Evolutionary conservation across 1,140 invertebrate genomes (phyloP).

Genomic region (Linepithema humile): DNA sequence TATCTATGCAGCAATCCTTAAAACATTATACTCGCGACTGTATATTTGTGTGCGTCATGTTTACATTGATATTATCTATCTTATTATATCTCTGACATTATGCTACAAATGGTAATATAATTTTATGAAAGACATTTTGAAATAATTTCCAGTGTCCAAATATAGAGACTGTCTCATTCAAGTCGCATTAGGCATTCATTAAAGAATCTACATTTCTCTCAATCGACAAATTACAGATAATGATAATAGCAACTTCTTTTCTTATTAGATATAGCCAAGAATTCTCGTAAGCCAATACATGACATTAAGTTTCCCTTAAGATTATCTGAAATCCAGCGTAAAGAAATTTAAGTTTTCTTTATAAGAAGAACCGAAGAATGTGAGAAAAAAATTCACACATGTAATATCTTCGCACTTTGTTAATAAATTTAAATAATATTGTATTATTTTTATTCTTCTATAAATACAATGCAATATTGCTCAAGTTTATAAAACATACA

Average conservation of each 20-base stretch:
- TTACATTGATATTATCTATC: slow-evolving; percentile 40
- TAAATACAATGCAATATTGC: background rate
- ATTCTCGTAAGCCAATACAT: background rate
- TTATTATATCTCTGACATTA: slow-evolving; percentile 6
- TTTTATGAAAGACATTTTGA: background rate
- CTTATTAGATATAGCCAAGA: background rate
- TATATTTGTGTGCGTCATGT: slow-evolving; percentile 1
- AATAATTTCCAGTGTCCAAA: background rate
- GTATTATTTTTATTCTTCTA: background rate
- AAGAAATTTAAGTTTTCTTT: background rate
- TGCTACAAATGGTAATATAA: background rate
- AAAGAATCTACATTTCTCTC: background rate
- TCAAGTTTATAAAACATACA: background rate
- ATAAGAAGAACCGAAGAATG: background rate
- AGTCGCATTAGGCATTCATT: background rate
- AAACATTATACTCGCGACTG: background rate
- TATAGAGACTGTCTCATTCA: slow-evolving; percentile 2
- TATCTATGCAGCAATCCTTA: slow-evolving; percentile 33
- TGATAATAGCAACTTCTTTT: background rate
- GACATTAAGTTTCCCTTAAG: background rate
- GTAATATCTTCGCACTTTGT: background rate
- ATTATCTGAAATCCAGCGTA: background rate
- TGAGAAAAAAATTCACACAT: background rate
- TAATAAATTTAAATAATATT: slow-evolving; percentile 16
- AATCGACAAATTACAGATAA: background rate